phyloP scores from a whole-genome alignment of 1,140 invertebrate species.

The Babylonia areolata region DNA sequence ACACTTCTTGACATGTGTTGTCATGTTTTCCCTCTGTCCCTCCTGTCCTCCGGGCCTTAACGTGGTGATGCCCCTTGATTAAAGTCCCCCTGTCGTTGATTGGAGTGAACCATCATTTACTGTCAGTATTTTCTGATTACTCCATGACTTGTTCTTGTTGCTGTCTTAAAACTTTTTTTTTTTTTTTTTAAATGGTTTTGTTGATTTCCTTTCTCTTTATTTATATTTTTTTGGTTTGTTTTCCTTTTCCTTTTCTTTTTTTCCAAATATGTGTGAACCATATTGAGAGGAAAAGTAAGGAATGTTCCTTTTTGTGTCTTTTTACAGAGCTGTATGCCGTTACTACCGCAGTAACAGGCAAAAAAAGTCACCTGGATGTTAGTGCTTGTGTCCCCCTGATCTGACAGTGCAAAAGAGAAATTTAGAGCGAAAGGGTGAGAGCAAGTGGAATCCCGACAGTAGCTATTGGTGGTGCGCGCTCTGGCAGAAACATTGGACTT shows the following conservation, averaged over 20 bases:
- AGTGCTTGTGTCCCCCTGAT: constrained; percentile 4
- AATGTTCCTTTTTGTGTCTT: constrained; percentile 31
- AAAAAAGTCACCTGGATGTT: constrained; percentile 21
- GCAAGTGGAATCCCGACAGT: not conserved
- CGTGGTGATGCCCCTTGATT: too few relatives aligned
- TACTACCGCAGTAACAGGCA: constrained; percentile 33
- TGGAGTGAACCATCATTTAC: too few relatives aligned
- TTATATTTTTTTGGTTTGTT: not conserved
- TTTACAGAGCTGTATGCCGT: constrained; percentile 42
- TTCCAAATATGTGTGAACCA: not conserved
- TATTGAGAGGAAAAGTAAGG: constrained; percentile 25
- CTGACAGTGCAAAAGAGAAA: constrained; percentile 21
- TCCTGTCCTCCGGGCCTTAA: too few relatives aligned
- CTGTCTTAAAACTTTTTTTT: too few relatives aligned
- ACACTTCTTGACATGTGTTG: too few relatives aligned
- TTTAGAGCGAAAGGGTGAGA: constrained; percentile 21
- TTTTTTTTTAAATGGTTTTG: too few relatives aligned
- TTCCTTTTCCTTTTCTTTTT: too few relatives aligned
- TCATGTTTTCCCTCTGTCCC: too few relatives aligned
- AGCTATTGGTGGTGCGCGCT: not conserved
- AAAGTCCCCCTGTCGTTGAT: too few relatives aligned
- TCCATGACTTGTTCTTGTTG: too few relatives aligned
- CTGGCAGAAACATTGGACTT: not conserved
- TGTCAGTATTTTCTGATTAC: too few relatives aligned
- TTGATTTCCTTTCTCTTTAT: not conserved